Conservation (phyloP, 1,140 invertebrate species). For the Leptopilina clavipes region DNA sequence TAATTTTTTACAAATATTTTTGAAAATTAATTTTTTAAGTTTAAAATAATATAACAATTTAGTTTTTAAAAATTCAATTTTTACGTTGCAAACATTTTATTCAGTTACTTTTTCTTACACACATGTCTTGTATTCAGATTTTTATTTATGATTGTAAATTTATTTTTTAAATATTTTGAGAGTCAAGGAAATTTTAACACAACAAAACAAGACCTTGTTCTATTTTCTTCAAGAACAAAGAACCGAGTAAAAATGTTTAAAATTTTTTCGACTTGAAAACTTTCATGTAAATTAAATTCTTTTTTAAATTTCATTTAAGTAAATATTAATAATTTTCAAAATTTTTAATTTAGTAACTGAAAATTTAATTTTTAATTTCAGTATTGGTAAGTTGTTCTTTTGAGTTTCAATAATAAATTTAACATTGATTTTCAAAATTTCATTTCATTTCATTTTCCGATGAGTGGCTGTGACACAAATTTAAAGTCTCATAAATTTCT, state of each 20-base stretch:
- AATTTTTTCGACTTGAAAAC: not conserved
- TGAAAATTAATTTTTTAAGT: not conserved
- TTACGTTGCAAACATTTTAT: not conserved
- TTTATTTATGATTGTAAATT: not conserved
- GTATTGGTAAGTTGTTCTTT: no score
- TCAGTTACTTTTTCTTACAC: not conserved
- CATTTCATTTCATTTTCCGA: constrained; percentile 1
- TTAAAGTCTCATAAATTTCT: constrained; percentile 8
- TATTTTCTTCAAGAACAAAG: constrained; percentile 14
- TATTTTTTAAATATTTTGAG: not conserved
- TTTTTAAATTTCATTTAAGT: no score
- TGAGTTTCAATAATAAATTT: no score
- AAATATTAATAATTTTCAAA: no score
- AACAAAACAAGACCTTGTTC: constrained; percentile 6
- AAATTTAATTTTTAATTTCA: no score
- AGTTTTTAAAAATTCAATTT: not conserved
- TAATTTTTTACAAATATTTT: not conserved
- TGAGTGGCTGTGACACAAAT: constrained; percentile 12
- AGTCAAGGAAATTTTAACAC: constrained; percentile 27
- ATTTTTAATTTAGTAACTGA: no score
- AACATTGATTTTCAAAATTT: no score
- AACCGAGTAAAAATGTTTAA: constrained; percentile 1
- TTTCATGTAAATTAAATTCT: no score
- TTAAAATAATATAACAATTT: no score
- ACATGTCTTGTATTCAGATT: not conserved